phyloP scores from a whole-genome alignment of 2,797 vertebrate genomes.

The Nannoperca obscura region DNA sequence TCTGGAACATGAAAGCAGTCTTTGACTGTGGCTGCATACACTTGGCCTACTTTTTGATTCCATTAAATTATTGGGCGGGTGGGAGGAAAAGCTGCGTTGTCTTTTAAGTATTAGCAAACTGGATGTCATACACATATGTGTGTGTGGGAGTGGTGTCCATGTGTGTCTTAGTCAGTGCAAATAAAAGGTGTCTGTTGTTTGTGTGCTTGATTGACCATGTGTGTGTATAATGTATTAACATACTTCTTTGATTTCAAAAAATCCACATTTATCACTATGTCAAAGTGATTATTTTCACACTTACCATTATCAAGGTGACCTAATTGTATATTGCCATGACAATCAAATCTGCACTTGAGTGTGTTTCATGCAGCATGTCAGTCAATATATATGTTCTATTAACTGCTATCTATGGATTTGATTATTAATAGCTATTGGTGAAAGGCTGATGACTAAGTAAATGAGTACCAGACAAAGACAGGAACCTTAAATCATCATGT shows the following conservation, averaged over 20 bases:
- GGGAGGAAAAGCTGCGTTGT: constrained; percentile 42
- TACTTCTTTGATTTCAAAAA: not conserved
- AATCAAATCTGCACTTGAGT: not conserved
- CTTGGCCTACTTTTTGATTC: constrained; percentile 73
- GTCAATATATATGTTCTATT: constrained; percentile 4
- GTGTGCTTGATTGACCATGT: not conserved
- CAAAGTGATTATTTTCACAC: not conserved
- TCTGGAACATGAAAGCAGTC: constrained; percentile 65
- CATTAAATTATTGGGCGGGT: constrained; percentile 69
- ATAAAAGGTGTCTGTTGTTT: constrained; percentile 17
- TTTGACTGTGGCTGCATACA: constrained; percentile 55
- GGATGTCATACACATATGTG: constrained; percentile 31
- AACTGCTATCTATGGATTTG: not conserved
- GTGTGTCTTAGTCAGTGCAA: constrained; percentile 2
- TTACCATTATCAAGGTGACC: not conserved
- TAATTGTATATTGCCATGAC: not conserved
- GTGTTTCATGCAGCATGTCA: not conserved
- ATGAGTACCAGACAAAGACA: not conserved
- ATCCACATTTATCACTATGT: not conserved
- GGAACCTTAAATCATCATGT: not conserved
- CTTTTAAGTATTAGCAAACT: constrained; percentile 51
- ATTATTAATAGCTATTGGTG: not conserved
- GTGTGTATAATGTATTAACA: not conserved
- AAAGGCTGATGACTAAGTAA: constrained; percentile 7
- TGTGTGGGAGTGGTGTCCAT: not conserved